Conservation (phyloP, 2,888 invertebrate species). For the Xestia rhomboidea region DNA sequence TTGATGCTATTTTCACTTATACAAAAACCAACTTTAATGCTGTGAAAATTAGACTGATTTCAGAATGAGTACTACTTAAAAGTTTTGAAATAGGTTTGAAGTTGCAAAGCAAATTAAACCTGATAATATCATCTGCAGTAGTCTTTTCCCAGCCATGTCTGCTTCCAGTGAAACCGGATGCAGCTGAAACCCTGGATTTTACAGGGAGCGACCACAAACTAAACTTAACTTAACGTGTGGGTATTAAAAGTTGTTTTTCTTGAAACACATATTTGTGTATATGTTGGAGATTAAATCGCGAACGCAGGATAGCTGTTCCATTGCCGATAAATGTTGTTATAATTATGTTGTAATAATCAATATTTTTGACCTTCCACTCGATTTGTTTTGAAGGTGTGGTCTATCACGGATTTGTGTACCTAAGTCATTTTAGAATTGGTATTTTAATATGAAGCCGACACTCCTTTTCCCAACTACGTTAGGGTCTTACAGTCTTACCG, state of each 20-base stretch:
- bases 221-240: neutral
- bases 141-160: too few relatives aligned
- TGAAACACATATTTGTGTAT: neutral
- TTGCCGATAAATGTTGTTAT: constrained; percentile 5
- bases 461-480: neutral
- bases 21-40: neutral
- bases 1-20: too few relatives aligned
- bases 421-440: neutral
- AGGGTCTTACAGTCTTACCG: neutral
- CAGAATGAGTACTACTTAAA: too few relatives aligned
- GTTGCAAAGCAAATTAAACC: too few relatives aligned
- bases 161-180: neutral
- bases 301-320: constrained; percentile 10
- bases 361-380: neutral
- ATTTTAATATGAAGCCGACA: neutral
- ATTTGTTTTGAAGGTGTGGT: constrained; percentile 39
- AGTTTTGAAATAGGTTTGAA: too few relatives aligned
- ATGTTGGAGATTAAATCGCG: neutral
- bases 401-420: neutral
- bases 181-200: neutral
- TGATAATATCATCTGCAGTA: too few relatives aligned
- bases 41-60: too few relatives aligned
- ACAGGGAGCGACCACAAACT: neutral
- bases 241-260: neutral
- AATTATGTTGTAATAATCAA: constrained; percentile 25